Conservation (phyloP, 2,797 vertebrate genomes). For the Choloepus didactylus region DNA sequence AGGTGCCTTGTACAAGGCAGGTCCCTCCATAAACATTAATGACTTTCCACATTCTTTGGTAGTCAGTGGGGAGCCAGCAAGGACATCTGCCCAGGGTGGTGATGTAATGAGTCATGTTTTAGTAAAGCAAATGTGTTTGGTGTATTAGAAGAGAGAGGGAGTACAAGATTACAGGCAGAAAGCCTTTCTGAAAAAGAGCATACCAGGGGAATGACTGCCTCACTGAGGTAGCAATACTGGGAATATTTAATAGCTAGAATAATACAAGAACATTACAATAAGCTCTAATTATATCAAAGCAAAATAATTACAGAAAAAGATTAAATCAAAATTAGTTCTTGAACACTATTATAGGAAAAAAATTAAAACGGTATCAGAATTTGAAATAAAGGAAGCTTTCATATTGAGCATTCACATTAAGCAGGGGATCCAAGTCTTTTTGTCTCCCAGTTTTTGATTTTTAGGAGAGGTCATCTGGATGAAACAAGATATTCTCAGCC, state of each 20-base stretch:
- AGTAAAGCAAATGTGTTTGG: neutral
- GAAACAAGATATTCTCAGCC: conserved; percentile 19
- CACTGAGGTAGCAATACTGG: neutral
- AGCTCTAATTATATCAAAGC: conserved; percentile 6
- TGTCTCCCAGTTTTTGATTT: neutral
- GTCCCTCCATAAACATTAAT: neutral
- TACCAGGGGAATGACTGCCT: neutral
- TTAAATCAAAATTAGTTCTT: neutral
- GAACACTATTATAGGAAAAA: neutral
- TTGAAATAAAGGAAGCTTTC: conserved; percentile 54
- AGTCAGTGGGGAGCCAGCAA: neutral
- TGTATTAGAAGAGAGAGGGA: neutral
- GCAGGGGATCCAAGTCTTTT: neutral
- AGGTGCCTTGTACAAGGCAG: neutral
- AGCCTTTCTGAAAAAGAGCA: neutral
- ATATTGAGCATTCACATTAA: neutral
- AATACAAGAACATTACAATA: conserved; percentile 55
- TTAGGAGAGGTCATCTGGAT: neutral
- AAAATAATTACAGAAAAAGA: neutral
- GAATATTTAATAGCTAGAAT: conserved; percentile 46
- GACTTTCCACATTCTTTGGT: neutral
- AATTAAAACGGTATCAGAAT: neutral
- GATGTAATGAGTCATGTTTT: neutral
- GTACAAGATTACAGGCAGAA: neutral
- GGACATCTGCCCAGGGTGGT: neutral